Percentiles rank a stretch among this genome's conserved stretches.
Conservation (phyloP, 2,113 vertebrate species). For the Podarcis cretensis region DNA sequence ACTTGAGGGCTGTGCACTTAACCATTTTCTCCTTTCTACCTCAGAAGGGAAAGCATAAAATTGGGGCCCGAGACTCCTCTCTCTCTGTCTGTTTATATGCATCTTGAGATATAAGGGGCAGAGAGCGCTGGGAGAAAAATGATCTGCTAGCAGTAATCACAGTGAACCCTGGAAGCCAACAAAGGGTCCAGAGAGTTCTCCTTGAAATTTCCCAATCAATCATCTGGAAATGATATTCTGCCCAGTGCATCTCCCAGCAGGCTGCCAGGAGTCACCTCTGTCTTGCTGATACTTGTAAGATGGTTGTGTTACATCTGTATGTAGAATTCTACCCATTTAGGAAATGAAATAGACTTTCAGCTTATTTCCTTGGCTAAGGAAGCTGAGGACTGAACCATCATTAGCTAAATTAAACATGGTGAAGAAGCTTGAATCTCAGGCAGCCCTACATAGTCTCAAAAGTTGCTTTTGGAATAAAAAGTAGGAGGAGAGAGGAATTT, state of each 20-base stretch:
- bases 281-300: not conserved
- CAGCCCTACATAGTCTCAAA: not conserved
- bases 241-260: not conserved
- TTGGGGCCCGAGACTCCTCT: not conserved
- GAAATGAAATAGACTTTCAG: conserved; percentile 16
- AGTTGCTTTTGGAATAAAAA: not conserved
- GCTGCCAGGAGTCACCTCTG: not conserved
- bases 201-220: not conserved
- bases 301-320: not conserved
- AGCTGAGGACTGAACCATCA: conserved; percentile 13
- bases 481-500: not conserved
- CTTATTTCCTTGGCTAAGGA: conserved; percentile 5
- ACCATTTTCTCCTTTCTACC: not conserved
- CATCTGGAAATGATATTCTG: not conserved
- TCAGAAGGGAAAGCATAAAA: not conserved
- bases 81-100: not conserved
- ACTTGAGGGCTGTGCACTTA: not conserved
- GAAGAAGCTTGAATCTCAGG: not conserved
- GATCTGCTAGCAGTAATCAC: not conserved
- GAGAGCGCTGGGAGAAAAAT: not conserved
- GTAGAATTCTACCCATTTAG: not conserved
- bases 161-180: not conserved
- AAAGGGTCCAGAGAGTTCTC: not conserved
- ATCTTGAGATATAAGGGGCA: not conserved
- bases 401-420: conserved; percentile 45